These are phyloP conservation scores for Ornithorhynchus anatinus DNA, from an alignment of 2,113 vertebrate genomes.

Conservation along the genomic window DNA sequence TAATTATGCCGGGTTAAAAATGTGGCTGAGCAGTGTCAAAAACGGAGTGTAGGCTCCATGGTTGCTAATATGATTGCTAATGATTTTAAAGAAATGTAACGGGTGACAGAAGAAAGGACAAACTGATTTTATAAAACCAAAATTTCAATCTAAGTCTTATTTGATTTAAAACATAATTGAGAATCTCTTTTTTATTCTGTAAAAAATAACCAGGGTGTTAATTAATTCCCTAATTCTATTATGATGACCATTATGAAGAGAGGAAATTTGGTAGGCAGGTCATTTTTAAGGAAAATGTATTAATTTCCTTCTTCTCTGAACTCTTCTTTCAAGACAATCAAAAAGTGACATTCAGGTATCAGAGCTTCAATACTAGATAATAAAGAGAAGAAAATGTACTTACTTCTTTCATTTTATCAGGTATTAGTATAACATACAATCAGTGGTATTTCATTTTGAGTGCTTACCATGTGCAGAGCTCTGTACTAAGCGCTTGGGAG, in stretches of 20 bases:
- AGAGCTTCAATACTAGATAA: too few relatives aligned
- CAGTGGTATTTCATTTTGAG: too few relatives aligned
- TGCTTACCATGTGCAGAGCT: too few relatives aligned
- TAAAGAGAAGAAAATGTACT: too few relatives aligned
- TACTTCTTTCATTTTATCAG: too few relatives aligned
- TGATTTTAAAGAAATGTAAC: neutral
- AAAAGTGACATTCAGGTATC: too few relatives aligned
- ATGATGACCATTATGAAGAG: neutral
- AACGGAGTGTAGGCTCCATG: conserved; percentile 2
- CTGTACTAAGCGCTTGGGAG: too few relatives aligned
- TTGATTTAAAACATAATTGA: too few relatives aligned
- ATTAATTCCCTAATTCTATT: neutral
- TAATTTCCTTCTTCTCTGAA: neutral
- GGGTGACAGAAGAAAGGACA: neutral
- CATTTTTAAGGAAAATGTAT: neutral
- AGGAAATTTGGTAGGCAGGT: neutral
- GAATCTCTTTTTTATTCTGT: too few relatives aligned
- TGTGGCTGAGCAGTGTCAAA: neutral
- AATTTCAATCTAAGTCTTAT: neutral
- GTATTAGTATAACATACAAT: too few relatives aligned
- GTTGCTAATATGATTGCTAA: neutral
- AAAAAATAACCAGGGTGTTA: too few relatives aligned
- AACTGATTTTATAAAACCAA: neutral
- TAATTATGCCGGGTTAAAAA: neutral
- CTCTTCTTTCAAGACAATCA: too few relatives aligned